phyloP scores from a whole-genome alignment of 2,797 vertebrate species.

The Tolypeutes matacus region DNA sequence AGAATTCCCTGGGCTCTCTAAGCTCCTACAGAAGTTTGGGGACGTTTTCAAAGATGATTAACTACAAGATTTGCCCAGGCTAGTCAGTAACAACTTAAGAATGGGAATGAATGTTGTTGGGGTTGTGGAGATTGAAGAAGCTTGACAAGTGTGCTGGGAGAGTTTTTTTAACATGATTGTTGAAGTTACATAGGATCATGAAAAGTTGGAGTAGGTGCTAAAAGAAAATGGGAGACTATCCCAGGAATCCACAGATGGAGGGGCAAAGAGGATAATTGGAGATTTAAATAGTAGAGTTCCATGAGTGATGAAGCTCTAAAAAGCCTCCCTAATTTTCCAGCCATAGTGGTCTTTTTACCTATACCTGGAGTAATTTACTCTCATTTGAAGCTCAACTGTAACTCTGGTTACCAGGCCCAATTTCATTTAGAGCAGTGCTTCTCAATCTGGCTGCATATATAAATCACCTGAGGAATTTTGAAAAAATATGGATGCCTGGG shows the following conservation, averaged over 20 bases:
- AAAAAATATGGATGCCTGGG: neutral
- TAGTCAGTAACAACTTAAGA: slow-evolving; percentile 12
- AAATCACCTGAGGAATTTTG: slow-evolving; percentile 25
- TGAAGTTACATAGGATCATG: neutral
- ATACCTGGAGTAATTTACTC: slow-evolving; percentile 18
- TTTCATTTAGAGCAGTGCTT: slow-evolving; percentile 38
- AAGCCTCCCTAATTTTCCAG: neutral
- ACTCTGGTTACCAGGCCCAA: neutral
- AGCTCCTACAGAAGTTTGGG: neutral
- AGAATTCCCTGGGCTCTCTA: neutral
- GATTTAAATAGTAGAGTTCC: neutral
- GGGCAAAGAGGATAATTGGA: neutral
- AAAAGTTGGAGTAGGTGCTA: slow-evolving; percentile 64
- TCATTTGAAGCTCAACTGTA: neutral
- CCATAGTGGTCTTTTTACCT: neutral
- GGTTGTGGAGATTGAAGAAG: neutral
- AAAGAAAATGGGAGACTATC: slow-evolving; percentile 60
- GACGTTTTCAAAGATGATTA: slow-evolving; percentile 16
- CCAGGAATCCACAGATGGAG: slow-evolving; percentile 19
- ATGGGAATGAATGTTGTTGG: neutral
- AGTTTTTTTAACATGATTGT: slow-evolving; percentile 24
- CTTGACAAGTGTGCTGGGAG: neutral
- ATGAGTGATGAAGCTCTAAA: slow-evolving; percentile 23
- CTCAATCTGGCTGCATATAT: neutral
- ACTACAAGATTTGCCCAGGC: neutral